Base-by-base conservation (phyloP, 1,140 invertebrate species). In the Plutomurus gul region DNA sequence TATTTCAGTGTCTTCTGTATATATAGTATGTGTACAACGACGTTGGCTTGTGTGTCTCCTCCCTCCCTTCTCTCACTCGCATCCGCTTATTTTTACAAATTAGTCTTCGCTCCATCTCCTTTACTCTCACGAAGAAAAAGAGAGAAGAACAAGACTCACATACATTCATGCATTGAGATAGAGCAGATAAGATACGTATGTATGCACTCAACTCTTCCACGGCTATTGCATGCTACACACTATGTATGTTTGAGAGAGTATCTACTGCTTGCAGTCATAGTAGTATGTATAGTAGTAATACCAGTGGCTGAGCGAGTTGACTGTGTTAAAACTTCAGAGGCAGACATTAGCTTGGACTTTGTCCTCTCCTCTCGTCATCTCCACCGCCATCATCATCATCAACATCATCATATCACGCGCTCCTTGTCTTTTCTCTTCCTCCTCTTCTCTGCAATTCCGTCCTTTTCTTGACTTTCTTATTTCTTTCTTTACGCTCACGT, bases 11-110 rank as follows among this genome's bases (percentile, higher is more conserved):
- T 60, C 30, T 65, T n/a, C 36, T 25, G 22, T 20, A 2, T n/a
- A 36, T 71, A 6, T 25, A 65, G 56, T 71, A 1, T 36, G n/a
- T 40, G 10, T 40, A n/a, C 11, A 16, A 22, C 33, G 30, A 30
- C 56, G 36, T 65, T 65, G 56, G 16, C n/a, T n/a, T 65, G 22
- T 65, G 16, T 75, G 27, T 78, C 70, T 78, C 78, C 37, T 46
- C 46, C 36, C 71, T 65, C 56, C 73, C 33, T 36, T 30, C 60
- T 71, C 73, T 75, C 78, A 36, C 75, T 78, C 56, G 77, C 79
- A 81, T 83, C 76, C 76, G 78, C 76, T 83, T 83, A 83, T 81
- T 83, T 83, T 83, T 83, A 83, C 80, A 83, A 83, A 83, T 83
- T 83, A 81, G 82, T 79, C 56, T 36, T n/a, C 22, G 56, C 56